Conservation (phyloP, 2,888 invertebrate species). For the Drosophila greeni region DNA sequence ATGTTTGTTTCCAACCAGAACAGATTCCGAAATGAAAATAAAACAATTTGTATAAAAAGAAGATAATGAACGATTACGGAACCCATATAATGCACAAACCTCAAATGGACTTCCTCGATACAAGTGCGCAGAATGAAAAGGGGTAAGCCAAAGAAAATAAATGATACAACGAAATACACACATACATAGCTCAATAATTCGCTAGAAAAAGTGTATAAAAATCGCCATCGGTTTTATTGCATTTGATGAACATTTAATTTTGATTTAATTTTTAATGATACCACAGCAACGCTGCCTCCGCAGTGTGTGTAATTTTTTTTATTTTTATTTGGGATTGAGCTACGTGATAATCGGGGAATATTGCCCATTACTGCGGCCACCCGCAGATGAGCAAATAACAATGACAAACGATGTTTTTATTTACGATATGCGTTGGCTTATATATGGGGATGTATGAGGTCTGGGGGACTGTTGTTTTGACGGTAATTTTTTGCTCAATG, state of each 20-base stretch:
- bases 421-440: constrained; percentile 20
- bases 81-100: constrained; percentile 2
- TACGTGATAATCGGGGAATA: constrained; percentile 66
- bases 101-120: constrained; percentile 18
- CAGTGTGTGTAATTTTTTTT: constrained; percentile 14
- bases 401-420: constrained; percentile 33
- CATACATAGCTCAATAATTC: no score
- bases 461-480: background rate
- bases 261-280: constrained; percentile 70
- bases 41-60: constrained; percentile 1
- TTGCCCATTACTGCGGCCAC: constrained; percentile 61
- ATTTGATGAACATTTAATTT: constrained; percentile 69
- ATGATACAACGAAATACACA: no score
- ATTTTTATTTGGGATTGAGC: constrained; percentile 12
- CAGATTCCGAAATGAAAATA: constrained; percentile 1
- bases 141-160: constrained; percentile 7
- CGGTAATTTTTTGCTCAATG: constrained; percentile 5
- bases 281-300: constrained; percentile 11
- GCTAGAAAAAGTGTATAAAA: constrained; percentile 15
- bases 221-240: constrained; percentile 57
- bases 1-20: background rate
- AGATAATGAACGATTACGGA: constrained; percentile 6
- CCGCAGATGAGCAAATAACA: constrained; percentile 50
- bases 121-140: background rate
- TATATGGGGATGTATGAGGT: background rate